These are phyloP conservation scores for Heliconius nattereri DNA, from an alignment of 1,140 invertebrate species.

Conservation along the genomic window DNA sequence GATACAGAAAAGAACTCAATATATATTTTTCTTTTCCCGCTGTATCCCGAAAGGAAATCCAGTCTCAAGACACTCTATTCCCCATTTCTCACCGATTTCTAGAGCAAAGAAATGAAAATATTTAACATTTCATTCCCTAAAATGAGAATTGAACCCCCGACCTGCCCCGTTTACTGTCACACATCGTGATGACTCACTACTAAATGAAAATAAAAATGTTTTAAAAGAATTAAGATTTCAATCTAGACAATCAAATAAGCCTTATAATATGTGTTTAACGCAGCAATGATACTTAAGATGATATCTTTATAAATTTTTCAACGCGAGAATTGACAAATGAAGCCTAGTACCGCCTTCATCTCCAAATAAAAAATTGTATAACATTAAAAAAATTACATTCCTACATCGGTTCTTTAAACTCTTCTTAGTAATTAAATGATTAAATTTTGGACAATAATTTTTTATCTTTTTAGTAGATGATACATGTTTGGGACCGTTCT, in stretches of 20 bases:
- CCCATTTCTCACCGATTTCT: too few species aligned
- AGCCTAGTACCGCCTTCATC: slow-evolving; percentile 24
- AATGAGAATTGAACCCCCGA: too few species aligned
- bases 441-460: background rate
- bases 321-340: slow-evolving; percentile 32
- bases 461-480: background rate
- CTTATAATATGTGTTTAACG: background rate
- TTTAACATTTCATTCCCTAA: too few species aligned
- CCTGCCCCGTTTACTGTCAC: too few species aligned
- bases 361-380: slow-evolving; percentile 15
- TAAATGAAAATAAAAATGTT: background rate
- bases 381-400: background rate
- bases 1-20: background rate
- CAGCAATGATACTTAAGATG: slow-evolving; percentile 27
- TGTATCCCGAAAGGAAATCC: too few species aligned
- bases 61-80: too few species aligned
- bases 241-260: background rate
- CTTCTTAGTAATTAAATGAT: background rate
- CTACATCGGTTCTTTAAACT: slow-evolving; percentile 5
- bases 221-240: background rate
- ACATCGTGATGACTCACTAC: background rate
- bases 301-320: slow-evolving; percentile 33
- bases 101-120: too few species aligned
- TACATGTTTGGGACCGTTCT: background rate
- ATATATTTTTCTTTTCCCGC: too few species aligned